Conservation (phyloP, 2,797 vertebrate genomes). For the Halcyon chelicuti region DNA sequence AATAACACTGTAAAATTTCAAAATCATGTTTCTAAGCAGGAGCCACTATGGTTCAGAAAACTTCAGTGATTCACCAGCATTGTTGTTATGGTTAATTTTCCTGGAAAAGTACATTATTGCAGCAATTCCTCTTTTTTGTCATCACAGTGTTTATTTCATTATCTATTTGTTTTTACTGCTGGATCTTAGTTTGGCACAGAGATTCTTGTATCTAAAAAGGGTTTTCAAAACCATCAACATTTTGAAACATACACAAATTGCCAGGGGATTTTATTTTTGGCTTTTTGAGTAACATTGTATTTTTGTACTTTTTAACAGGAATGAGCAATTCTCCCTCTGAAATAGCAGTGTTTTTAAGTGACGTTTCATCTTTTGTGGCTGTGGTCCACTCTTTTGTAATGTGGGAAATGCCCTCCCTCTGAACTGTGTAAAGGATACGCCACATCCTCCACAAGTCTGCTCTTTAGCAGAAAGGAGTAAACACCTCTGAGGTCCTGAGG, state of each 20-base stretch:
- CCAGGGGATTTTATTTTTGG: constrained; percentile 49
- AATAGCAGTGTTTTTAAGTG: constrained; percentile 2
- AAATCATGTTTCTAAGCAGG: constrained; percentile 40
- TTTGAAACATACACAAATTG: constrained; percentile 55
- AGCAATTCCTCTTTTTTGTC: constrained; percentile 11
- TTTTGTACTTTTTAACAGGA: constrained; percentile 16
- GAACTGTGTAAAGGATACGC: constrained; percentile 23
- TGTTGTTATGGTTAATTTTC: constrained; percentile 51
- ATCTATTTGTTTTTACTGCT: constrained; percentile 66
- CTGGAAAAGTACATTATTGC: constrained; percentile 65
- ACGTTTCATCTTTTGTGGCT: constrained; percentile 13
- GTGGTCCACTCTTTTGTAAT: background rate
- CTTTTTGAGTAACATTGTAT: background rate
- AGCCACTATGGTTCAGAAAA: constrained; percentile 32
- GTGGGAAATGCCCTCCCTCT: constrained; percentile 64
- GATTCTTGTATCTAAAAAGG: background rate
- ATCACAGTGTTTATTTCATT: constrained; percentile 51
- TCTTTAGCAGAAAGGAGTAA: constrained; percentile 29
- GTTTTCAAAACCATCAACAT: constrained; percentile 34
- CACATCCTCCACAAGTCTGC: background rate
- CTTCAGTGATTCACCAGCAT: constrained; percentile 54
- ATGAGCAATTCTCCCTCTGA: constrained; percentile 14
- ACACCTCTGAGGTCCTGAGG: background rate
- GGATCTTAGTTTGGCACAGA: constrained; percentile 24
- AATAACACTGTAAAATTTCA: constrained; percentile 6